Conservation (phyloP, 23 tunicate genomes). For the Oikopleura albicans region DNA sequence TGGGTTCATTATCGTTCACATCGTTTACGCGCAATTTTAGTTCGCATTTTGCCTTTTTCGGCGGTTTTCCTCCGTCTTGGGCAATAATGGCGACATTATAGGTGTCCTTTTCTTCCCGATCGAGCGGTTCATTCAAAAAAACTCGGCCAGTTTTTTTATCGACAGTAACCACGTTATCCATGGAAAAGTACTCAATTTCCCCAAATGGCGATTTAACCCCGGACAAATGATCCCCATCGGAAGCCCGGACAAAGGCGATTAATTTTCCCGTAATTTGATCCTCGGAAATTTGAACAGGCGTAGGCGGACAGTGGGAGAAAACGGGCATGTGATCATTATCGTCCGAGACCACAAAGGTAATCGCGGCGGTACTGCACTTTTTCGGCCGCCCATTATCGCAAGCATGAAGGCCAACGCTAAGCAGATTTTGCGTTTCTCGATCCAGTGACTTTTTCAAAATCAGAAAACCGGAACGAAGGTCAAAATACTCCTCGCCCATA, state of each 20-base stretch:
- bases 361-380: not conserved
- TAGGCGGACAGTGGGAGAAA: not conserved
- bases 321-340: not conserved
- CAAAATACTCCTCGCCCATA: conserved; percentile 11
- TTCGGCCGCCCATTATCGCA: conserved; percentile 14
- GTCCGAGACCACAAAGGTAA: not conserved
- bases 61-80: not conserved
- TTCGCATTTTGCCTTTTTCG: not conserved
- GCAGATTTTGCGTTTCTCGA: not conserved
- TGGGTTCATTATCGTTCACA: not conserved
- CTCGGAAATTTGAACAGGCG: not conserved
- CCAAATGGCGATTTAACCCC: not conserved
- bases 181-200: not conserved
- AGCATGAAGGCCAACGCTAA: not conserved
- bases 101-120: not conserved
- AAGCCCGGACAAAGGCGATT: not conserved
- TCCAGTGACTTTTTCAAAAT: not conserved
- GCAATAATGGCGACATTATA: not conserved
- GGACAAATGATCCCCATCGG: not conserved
- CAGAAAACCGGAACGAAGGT: not conserved
- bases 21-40: not conserved
- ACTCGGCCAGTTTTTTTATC: not conserved
- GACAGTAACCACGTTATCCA: not conserved
- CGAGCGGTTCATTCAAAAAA: not conserved
- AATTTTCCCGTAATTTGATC: not conserved